Conservation (phyloP, 2,797 vertebrate species). For the Pangasius macronema region DNA sequence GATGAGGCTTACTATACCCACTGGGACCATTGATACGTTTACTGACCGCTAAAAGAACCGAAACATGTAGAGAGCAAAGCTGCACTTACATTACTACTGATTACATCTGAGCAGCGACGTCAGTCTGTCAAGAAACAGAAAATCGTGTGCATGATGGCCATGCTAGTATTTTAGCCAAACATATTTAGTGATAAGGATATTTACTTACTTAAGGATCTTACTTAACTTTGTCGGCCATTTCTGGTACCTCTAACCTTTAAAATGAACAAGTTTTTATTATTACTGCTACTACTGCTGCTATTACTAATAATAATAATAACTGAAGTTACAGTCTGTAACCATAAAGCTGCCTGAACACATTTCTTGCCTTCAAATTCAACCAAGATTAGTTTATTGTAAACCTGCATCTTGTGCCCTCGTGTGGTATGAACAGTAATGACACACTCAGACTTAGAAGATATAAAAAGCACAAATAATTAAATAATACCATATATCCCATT, state of each 20-base stretch:
- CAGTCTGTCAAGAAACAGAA: not conserved
- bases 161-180: not conserved
- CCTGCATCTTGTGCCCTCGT: conserved; percentile 9
- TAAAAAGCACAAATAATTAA: not conserved
- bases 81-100: not conserved
- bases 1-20: not conserved
- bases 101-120: not conserved
- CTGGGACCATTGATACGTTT: not conserved
- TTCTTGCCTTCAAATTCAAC: not conserved
- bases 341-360: too few relatives aligned
- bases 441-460: not conserved
- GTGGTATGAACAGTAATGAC: conserved; percentile 1
- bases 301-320: not conserved
- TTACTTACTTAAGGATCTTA: not conserved
- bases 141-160: not conserved
- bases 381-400: not conserved
- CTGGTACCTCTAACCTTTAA: not conserved
- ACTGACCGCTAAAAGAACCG: not conserved
- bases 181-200: not conserved
- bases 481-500: not conserved
- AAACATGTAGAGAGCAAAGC: not conserved
- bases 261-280: not conserved
- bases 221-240: not conserved
- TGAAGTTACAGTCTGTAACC: not conserved
- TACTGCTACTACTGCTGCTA: too few relatives aligned